These are phyloP conservation scores for Leptinotarsa peninsularis DNA, from an alignment of 2,888 invertebrate genomes.

Conservation along the genomic window DNA sequence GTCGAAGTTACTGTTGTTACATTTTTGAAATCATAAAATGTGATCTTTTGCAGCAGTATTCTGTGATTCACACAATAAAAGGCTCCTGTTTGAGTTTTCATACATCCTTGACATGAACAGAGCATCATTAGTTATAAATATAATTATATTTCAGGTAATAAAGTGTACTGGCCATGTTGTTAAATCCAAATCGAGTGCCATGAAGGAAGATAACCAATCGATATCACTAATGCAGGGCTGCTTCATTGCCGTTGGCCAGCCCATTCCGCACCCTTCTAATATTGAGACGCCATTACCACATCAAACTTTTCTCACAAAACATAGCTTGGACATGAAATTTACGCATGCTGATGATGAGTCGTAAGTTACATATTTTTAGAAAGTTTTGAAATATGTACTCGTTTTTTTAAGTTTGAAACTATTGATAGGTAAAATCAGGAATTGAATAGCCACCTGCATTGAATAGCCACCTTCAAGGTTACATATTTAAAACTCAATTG, in stretches of 20 bases:
- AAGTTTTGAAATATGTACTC: background rate
- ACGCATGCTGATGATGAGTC: slow-evolving; percentile 90
- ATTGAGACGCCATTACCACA: slow-evolving; percentile 91
- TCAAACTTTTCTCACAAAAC: slow-evolving; percentile 91
- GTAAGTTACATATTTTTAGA: slow-evolving; percentile 72
- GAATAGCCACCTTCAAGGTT: too few relatives aligned
- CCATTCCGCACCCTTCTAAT: slow-evolving; percentile 90
- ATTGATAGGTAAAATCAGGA: background rate
- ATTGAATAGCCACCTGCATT: too few relatives aligned
- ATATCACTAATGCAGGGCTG: slow-evolving; percentile 64
- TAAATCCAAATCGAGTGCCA: slow-evolving; percentile 46
- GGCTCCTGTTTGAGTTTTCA: too few relatives aligned
- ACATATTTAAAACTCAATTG: too few relatives aligned
- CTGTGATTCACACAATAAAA: too few relatives aligned
- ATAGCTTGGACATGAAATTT: slow-evolving; percentile 94
- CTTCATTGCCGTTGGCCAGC: slow-evolving; percentile 81
- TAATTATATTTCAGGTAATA: slow-evolving; percentile 77
- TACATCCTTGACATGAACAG: too few relatives aligned
- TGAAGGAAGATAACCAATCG: slow-evolving; percentile 56
- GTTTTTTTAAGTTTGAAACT: background rate
- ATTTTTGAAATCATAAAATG: too few relatives aligned
- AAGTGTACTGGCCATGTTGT: slow-evolving; percentile 87
- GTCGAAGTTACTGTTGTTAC: too few relatives aligned
- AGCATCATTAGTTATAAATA: too few relatives aligned
- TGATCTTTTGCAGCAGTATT: too few relatives aligned